phyloP scores from a whole-genome alignment of 2,888 invertebrate species.

The Drosophila kambysellisi region DNA sequence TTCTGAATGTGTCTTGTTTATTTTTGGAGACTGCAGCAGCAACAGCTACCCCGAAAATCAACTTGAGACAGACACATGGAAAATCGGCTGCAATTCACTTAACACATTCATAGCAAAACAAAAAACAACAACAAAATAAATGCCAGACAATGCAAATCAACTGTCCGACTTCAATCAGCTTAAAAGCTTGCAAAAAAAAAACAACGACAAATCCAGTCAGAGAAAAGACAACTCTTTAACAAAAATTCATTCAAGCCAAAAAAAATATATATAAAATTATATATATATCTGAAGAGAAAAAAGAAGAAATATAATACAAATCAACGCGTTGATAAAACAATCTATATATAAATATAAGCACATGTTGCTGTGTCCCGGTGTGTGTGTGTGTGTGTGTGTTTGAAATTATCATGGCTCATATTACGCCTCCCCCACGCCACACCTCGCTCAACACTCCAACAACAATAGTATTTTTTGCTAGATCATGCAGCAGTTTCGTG shows the following conservation, averaged over 20 bases:
- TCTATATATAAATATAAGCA: conserved; percentile 4
- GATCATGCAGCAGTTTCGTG: conserved; percentile 40
- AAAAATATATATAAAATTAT: not conserved
- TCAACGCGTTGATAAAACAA: conserved; percentile 27
- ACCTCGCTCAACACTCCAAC: not conserved
- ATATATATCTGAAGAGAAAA: not conserved
- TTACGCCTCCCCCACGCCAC: not conserved
- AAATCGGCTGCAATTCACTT: conserved; percentile 43
- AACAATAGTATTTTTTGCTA: not conserved
- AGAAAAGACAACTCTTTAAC: conserved; percentile 3
- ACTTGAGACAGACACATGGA: conserved; percentile 14
- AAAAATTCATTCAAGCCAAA: conserved; percentile 1
- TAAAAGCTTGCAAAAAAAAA: conserved; percentile 50
- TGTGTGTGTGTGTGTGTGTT: conserved; percentile 17
- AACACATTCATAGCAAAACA: conserved; percentile 28
- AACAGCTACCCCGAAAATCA: conserved; percentile 2
- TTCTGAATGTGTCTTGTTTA: conserved; percentile 24
- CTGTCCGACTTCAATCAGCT: conserved; percentile 69
- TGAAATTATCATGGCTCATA: conserved; percentile 46
- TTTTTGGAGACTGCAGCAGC: conserved; percentile 40
- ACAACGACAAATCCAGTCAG: not conserved
- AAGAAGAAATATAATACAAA: not conserved
- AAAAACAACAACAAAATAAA: not conserved
- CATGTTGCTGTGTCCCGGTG: not conserved
- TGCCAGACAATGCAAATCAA: conserved; percentile 64